Percentiles rank a stretch among this genome's conserved stretches.
Conservation (phyloP, 2,888 invertebrate genomes). For the Sialis lutaria region DNA sequence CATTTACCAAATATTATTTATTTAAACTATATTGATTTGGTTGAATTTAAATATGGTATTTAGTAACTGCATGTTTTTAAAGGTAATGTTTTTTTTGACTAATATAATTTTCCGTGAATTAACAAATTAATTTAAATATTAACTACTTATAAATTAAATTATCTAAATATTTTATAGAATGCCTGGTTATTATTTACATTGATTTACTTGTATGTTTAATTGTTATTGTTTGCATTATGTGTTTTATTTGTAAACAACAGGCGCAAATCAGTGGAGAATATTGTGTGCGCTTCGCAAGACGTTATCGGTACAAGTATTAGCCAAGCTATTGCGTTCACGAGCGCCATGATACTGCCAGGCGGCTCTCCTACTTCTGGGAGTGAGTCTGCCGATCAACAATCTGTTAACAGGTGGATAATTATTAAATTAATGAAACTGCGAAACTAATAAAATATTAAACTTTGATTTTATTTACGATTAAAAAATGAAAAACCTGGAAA, state of each 20-base stretch:
- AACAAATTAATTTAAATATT: not conserved
- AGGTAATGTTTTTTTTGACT: too few relatives aligned
- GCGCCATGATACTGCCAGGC: conserved; percentile 31
- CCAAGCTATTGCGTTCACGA: conserved; percentile 38
- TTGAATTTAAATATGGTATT: too few relatives aligned
- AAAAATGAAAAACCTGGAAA: too few relatives aligned
- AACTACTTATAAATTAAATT: not conserved
- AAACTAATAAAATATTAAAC: too few relatives aligned
- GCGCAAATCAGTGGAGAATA: conserved; percentile 48
- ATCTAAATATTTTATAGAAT: not conserved
- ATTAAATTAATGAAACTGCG: too few relatives aligned
- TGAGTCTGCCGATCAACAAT: not conserved
- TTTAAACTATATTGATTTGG: too few relatives aligned
- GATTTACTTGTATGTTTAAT: not conserved
- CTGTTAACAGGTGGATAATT: too few relatives aligned
- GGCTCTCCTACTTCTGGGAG: conserved; percentile 18
- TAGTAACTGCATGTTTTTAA: too few relatives aligned
- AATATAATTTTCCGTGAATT: too few relatives aligned
- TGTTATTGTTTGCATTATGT: not conserved
- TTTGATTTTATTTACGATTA: too few relatives aligned
- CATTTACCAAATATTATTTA: too few relatives aligned
- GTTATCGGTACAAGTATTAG: conserved; percentile 45
- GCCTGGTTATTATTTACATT: not conserved
- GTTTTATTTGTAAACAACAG: conserved; percentile 18
- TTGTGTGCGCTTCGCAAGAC: conserved; percentile 43